Conservation (phyloP, 2,797 vertebrate species). For the Amblyopsis hoosieri region DNA sequence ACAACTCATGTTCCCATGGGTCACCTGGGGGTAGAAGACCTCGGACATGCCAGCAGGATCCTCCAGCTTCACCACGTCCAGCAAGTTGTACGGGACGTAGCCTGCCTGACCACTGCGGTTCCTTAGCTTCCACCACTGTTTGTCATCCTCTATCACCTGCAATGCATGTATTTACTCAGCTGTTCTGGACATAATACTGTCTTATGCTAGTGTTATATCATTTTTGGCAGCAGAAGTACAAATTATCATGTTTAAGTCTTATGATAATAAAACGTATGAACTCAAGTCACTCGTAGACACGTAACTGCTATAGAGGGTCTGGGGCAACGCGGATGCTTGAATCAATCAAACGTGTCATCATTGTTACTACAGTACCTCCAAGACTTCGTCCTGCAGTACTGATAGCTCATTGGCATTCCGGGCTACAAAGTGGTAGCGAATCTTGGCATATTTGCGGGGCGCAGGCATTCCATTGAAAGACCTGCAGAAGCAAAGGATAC, state of each 20-base stretch:
- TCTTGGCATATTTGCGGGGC: constrained; percentile 86
- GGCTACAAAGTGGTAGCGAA: constrained; percentile 92
- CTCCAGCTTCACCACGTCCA: constrained; percentile 83
- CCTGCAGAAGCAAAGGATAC: constrained; percentile 59
- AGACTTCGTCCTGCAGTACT: constrained; percentile 91
- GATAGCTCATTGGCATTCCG: constrained; percentile 93
- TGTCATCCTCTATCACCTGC: constrained; percentile 91
- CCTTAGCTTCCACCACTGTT: constrained; percentile 95
- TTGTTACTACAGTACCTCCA: constrained; percentile 81
- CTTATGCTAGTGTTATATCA: not conserved
- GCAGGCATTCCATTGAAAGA: constrained; percentile 74
- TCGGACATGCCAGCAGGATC: constrained; percentile 64
- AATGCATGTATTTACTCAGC: constrained; percentile 13
- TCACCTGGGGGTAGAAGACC: constrained; percentile 57
- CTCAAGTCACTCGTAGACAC: too few species aligned
- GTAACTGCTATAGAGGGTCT: not conserved
- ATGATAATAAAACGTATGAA: too few species aligned
- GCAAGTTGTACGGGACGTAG: constrained; percentile 89
- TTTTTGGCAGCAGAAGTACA: not conserved
- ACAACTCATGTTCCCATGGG: not conserved
- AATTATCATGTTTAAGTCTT: too few species aligned
- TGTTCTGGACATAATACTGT: constrained; percentile 15
- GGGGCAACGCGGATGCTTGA: not conserved
- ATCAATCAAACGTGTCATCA: not conserved
- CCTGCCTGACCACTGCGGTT: constrained; percentile 91